A percentile compares a stretch with the other conserved stretches of the same genome.
These are phyloP conservation scores for Drosophila koepferae DNA, from an alignment of 2,888 invertebrate genomes.

Conservation along the genomic window DNA sequence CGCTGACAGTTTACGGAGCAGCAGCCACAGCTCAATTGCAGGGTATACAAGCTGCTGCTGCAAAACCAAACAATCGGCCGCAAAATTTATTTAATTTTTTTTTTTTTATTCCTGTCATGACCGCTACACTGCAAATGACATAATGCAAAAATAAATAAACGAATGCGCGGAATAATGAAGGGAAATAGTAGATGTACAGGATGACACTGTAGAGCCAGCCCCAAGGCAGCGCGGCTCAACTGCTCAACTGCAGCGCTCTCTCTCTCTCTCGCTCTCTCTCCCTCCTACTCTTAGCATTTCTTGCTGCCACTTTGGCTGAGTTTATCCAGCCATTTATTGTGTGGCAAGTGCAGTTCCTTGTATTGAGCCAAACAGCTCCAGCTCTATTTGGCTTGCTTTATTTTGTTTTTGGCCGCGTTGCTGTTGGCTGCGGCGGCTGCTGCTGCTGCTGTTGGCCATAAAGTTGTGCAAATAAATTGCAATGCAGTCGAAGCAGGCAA, in stretches of 20 bases:
- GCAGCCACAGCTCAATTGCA: not conserved
- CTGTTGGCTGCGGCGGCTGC: slow-evolving; percentile 2
- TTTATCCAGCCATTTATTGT: slow-evolving; percentile 75
- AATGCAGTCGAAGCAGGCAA: slow-evolving; percentile 46
- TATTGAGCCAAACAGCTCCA: slow-evolving; percentile 46
- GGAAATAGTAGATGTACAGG: slow-evolving; percentile 13
- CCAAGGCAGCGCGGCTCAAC: slow-evolving; percentile 14
- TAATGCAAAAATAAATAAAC: slow-evolving; percentile 73
- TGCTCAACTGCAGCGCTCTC: slow-evolving; percentile 18
- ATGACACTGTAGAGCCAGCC: slow-evolving; percentile 34
- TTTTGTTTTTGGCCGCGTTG: slow-evolving; percentile 47
- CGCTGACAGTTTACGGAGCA: not conserved
- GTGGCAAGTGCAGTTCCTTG: slow-evolving; percentile 76
- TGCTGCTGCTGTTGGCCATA: slow-evolving; percentile 28
- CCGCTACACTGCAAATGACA: slow-evolving; percentile 67
- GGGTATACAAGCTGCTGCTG: slow-evolving; percentile 3
- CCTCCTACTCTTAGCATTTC: slow-evolving; percentile 9
- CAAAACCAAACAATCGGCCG: slow-evolving; percentile 15
- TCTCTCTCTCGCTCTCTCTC: slow-evolving; percentile 5
- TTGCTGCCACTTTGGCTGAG: slow-evolving; percentile 40
- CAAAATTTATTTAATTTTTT: slow-evolving; percentile 22
- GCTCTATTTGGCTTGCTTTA: slow-evolving; percentile 60
- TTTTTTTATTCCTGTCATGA: not conserved
- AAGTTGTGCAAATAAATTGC: slow-evolving; percentile 76
- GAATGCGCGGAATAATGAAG: slow-evolving; percentile 48